phyloP scores from a whole-genome alignment of 2,888 invertebrate species.

The Heliconius sara region DNA sequence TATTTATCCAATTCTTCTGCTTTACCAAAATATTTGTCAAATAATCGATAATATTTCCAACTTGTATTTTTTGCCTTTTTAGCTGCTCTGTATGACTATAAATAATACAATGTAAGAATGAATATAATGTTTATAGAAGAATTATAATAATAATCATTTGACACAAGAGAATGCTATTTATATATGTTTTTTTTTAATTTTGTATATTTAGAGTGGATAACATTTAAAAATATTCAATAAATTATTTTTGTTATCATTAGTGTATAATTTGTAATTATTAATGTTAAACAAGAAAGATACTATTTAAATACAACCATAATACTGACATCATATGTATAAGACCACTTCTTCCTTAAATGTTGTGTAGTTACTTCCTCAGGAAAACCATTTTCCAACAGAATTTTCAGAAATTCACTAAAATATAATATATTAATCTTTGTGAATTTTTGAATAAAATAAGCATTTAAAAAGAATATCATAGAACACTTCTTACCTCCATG shows the following conservation, averaged over 20 bases:
- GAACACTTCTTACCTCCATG: constrained; percentile 70
- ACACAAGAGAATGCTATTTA: too few relatives aligned
- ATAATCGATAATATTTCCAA: constrained; percentile 76
- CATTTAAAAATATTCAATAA: background rate
- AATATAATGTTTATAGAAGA: background rate
- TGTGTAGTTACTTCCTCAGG: constrained; percentile 73
- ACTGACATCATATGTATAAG: constrained; percentile 79
- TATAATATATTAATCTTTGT: background rate
- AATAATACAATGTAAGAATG: background rate
- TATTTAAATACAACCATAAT: background rate
- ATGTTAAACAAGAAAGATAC: background rate
- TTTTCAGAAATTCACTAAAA: constrained; percentile 72
- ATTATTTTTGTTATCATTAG: background rate
- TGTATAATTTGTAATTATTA: background rate
- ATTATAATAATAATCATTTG: too few relatives aligned
- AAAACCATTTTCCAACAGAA: constrained; percentile 74
- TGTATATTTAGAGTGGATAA: too few relatives aligned
- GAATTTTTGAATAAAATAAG: constrained; percentile 10
- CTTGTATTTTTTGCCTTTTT: constrained; percentile 71
- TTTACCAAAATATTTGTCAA: constrained; percentile 76
- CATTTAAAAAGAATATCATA: background rate
- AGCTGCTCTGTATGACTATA: constrained; percentile 75
- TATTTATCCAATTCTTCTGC: constrained; percentile 72
- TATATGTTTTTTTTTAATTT: too few relatives aligned
- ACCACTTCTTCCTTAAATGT: constrained; percentile 79